Evolutionary conservation across 2,113 vertebrate species (phyloP), one percentile per base, ranked within the genome.

Genomic region (Xiphias gladius): DNA sequence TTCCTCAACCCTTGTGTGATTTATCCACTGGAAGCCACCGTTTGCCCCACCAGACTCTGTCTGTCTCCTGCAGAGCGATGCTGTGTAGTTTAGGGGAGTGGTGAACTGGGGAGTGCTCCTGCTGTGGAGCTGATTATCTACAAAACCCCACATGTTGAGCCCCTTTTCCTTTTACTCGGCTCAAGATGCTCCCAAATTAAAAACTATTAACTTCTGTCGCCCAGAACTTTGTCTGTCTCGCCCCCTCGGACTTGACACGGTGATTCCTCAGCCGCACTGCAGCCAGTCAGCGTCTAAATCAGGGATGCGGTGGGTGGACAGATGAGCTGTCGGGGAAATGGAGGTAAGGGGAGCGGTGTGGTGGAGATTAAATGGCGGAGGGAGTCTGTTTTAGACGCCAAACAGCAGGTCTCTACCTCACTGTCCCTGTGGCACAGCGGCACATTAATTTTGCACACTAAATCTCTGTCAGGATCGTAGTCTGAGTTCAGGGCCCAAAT

Each of bases 401-500:
- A 73, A 58, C 76, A 78, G 71, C 62, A 59, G 63, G 76, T 59
- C 52, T 80, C 70, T 67, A 69, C 75, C 82, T 86, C 37, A 7
- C 61, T 48, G 66, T 76, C 80, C 81, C 68, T 2, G 30, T 20
- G 9, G 66, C 67, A 54, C 61, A 73, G 64, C 35, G 55, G 37
- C 50, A 65, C 66, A 79, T 86, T 86, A 17, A 90, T 85, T 79
- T 84, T 80, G 13, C 57, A 48, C 22, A 76, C 48, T 83, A 46
- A 68, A 85, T 89, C 85, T 87, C 57, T 63, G 76, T 85, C 85
- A 71, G 81, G 80, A 68, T 68, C 22, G 1, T 4, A 37, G 74
- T 54, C 81, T 74, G 69, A 19, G 69, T 66, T 82, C 19, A 1
- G 54, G 26, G 62, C 82, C 74, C 22, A 84, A 88, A 88, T 92